Conservation (phyloP, 1,140 invertebrate species). For the Plectrocnemia conspersa region DNA sequence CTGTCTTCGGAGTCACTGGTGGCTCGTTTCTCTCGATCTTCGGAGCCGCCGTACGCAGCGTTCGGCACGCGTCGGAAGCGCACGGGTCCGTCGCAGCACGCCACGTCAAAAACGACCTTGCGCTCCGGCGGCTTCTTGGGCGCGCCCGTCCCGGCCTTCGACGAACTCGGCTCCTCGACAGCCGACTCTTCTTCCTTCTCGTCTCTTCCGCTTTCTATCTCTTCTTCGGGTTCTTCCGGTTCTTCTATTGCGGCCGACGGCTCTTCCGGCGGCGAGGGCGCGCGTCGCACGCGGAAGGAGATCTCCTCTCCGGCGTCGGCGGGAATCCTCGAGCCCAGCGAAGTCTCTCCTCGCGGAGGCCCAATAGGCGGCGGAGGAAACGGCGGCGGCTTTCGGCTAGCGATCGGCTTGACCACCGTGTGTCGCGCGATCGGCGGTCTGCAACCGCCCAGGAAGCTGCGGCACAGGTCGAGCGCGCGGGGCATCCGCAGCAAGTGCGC, state of each 20-base stretch:
- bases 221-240: conserved; percentile 29
- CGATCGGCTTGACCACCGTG: conserved; percentile 42
- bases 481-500: conserved; percentile 74
- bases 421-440: conserved; percentile 44
- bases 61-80: conserved; percentile 74
- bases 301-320: conserved; percentile 41
- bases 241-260: conserved; percentile 9
- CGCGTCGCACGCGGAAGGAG: conserved; percentile 27
- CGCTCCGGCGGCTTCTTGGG: conserved; percentile 3
- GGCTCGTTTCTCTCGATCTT: conserved; percentile 38
- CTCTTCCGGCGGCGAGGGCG: conserved; percentile 20
- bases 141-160: conserved; percentile 11
- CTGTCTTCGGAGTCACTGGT: conserved; percentile 39
- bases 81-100: conserved; percentile 83
- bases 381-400: conserved; percentile 39
- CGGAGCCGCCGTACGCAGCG: conserved; percentile 59
- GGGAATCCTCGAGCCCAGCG: conserved; percentile 41
- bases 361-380: conserved; percentile 37
- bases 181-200: background rate
- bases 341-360: conserved; percentile 24
- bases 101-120: conserved; percentile 70
- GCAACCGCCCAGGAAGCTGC: conserved; percentile 31
- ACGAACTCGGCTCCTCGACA: background rate
- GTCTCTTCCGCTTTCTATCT: conserved; percentile 13
- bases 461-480: conserved; percentile 64